Percentiles rank a stretch among this genome's conserved stretches.
Evolutionary conservation across 2,113 vertebrate species (phyloP).

Genomic region (Myanophis thanlyinensis): DNA sequence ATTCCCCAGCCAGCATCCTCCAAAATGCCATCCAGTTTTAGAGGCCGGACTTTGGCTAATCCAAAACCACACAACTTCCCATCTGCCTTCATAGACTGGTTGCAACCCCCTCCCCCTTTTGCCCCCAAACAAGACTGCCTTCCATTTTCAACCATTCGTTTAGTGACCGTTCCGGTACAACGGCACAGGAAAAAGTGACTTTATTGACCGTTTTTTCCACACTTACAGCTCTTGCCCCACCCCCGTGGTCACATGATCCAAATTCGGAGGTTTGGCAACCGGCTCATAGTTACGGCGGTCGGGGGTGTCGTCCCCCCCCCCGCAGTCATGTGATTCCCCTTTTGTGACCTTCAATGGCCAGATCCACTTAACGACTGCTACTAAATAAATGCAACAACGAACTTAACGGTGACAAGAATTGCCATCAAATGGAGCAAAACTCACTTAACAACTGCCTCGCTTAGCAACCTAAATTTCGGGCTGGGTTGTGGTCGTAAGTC

Average conservation of each 20-base stretch:
- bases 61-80: not conserved
- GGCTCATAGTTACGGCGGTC: not conserved
- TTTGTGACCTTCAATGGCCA: not conserved
- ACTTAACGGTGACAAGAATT: too few relatives aligned
- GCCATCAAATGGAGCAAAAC: too few relatives aligned
- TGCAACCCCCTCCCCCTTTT: too few relatives aligned
- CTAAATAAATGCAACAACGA: not conserved
- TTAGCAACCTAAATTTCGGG: not conserved
- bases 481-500: accelerated
- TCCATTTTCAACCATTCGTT: too few relatives aligned
- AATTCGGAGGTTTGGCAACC: not conserved
- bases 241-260: not conserved
- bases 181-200: not conserved
- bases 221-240: not conserved
- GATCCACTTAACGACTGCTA: not conserved
- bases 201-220: not conserved
- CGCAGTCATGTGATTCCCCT: not conserved
- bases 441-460: not conserved
- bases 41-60: too few relatives aligned
- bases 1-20: not conserved
- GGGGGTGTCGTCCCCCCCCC: not conserved
- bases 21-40: not conserved
- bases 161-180: not conserved
- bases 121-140: not conserved
- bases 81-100: not conserved